Evolutionary conservation across 2,113 vertebrate genomes (phyloP), one percentile per base, ranked within the genome.

Genomic region (Neolamprologus variostigma): DNA sequence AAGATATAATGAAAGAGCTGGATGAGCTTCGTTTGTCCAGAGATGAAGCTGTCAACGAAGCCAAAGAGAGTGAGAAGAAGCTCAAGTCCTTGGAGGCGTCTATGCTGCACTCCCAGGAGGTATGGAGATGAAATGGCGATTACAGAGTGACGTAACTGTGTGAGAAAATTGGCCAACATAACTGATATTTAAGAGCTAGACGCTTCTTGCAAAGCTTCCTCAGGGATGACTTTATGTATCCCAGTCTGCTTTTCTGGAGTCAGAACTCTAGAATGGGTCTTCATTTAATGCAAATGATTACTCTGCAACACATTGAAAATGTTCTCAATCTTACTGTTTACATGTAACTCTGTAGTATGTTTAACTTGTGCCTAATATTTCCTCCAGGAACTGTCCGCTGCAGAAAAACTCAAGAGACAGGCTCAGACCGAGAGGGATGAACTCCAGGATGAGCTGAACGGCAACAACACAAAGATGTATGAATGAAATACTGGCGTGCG

Each of bases 51-150:
- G 95, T 98, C 89, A 97, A 95, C 0, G 96, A 94, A 78, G 96
- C 98, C 89, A 99, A 97, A 95, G 99, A 99, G 94, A 97, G 97
- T 0, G 98, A 99, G 94, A 99, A 96, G 97, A 99, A 98, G 91
- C 89, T 99, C 55, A 99, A 99, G 95, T 92, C 93, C 92, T 96
- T 99, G 97, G 98, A 99, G 94, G 97, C 98, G 0, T 98, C 99
- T 40, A 96, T 97, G 95, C 97, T 99, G 17, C 98, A 98, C 2
- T 91, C 97, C 89, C 98, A 99, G 88, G 98, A 99, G 97, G 99
- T 99, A 96, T 57, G 5, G 23, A 17, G 13, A 21, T 68, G 19
- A 19, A 4, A 40, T 5, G 40, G n/a, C 4, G 7, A 51, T 78
- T 78, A 78, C 68, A 47, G 21, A 26, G 42, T 73, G 14, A 6